phyloP scores from a whole-genome alignment of 2,888 invertebrate species.

The Diarsia mendica region DNA sequence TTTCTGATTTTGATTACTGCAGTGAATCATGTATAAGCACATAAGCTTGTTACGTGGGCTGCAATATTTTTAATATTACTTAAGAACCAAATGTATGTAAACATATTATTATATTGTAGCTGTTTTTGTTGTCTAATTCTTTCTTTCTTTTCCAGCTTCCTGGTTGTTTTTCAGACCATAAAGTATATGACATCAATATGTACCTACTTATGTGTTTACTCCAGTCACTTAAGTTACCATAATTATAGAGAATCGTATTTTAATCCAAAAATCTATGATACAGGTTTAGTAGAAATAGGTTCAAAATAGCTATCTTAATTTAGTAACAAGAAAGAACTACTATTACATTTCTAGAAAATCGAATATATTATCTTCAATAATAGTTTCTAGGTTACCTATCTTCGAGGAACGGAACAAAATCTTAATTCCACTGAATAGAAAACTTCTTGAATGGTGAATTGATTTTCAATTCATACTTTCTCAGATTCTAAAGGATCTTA shows the following conservation, averaged over 20 bases:
- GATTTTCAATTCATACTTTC: slow-evolving; percentile 45
- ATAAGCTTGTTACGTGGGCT: no score
- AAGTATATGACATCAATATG: neutral
- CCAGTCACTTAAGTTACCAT: neutral
- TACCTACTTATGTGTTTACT: neutral
- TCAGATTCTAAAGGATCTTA: slow-evolving; percentile 34
- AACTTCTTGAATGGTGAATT: slow-evolving; percentile 32
- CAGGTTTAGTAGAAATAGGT: neutral
- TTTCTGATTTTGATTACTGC: no score
- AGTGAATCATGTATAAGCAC: no score
- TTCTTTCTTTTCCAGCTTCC: accelerated
- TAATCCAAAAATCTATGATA: neutral
- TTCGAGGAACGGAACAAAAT: slow-evolving; percentile 6
- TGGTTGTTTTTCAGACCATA: neutral
- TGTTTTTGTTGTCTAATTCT: no score
- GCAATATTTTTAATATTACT: no score
- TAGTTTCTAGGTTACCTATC: slow-evolving; percentile 7
- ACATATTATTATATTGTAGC: no score
- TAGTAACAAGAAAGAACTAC: neutral
- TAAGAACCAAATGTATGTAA: no score
- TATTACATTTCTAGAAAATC: neutral
- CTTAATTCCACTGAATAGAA: slow-evolving; percentile 33
- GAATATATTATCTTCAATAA: neutral
- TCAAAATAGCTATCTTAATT: neutral
- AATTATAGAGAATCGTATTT: neutral